Evolutionary conservation across 2,888 invertebrate genomes (phyloP), one percentile per base, ranked within the genome.

Genomic region (Fragum whitleyi): DNA sequence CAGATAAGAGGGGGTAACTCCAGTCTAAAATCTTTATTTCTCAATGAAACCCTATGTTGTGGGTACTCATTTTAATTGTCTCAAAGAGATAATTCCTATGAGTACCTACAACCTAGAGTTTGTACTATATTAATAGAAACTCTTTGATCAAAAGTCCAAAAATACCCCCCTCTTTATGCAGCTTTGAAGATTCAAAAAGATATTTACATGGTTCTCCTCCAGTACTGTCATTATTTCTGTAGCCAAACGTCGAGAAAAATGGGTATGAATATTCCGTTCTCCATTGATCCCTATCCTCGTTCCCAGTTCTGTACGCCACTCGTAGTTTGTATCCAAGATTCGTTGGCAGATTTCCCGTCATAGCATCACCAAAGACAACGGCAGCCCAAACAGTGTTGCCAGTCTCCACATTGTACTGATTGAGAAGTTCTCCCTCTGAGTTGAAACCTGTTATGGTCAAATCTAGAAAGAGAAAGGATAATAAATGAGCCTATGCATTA

Each of bases 141-240:
- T n/a, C n/a, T n/a, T n/a, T n/a, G n/a, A n/a, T n/a, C n/a, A n/a
- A n/a, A n/a, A n/a, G n/a, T n/a, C n/a, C n/a, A n/a, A n/a, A n/a
- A n/a, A n/a, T n/a, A n/a, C n/a, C n/a, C n/a, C n/a, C n/a, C n/a
- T n/a, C n/a, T n/a, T n/a, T n/a, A n/a, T n/a, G n/a, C n/a, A n/a
- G n/a, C n/a, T n/a, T n/a, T n/a, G n/a, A n/a, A n/a, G n/a, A n/a
- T n/a, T n/a, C 32, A 36, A 61, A 80, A 47, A 5, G 2, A 47
- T 47, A 47, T 82, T 72, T 79, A 86, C 86, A 80, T 28, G 86
- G 86, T 51, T 84, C 80, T 69, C 81, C 86, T 2, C 82, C 83
- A 21, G 53, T 61, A 16, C 55, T 53, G 14, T 82, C 78, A 69
- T 86, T 78, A 39, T 84, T 83, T 26, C 86, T 51, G 9, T 83